Evolutionary conservation across 2,797 vertebrate species (phyloP).

Genomic region (Peromyscus melanophrys): DNA sequence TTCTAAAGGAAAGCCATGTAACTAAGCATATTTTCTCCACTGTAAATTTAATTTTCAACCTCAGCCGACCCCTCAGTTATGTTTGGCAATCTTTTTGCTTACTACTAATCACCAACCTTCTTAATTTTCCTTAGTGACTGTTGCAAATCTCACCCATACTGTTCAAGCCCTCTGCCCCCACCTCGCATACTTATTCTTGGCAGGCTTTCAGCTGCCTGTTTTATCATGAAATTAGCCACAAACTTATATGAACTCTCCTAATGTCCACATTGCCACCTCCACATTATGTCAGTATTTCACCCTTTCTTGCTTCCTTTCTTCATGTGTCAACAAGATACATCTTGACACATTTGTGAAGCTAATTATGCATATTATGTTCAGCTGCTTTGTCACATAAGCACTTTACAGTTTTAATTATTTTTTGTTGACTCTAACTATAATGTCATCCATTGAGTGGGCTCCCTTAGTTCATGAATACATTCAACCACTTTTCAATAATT

Average conservation of each 20-base stretch:
- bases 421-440: background rate
- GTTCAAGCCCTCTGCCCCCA: background rate
- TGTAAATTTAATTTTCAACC: slow-evolving; percentile 71
- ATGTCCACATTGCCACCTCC: background rate
- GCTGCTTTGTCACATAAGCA: background rate
- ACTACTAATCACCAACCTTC: slow-evolving; percentile 55
- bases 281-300: slow-evolving; percentile 13
- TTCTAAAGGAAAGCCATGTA: slow-evolving; percentile 42
- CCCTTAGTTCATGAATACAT: background rate
- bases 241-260: background rate
- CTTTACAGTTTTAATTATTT: slow-evolving; percentile 17
- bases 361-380: slow-evolving; percentile 2
- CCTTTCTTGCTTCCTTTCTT: background rate
- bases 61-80: background rate
- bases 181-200: background rate
- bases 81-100: slow-evolving; percentile 50
- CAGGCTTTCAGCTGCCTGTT: background rate
- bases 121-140: slow-evolving; percentile 21
- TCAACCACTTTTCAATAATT: background rate
- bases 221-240: slow-evolving; percentile 40
- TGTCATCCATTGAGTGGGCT: background rate
- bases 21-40: background rate
- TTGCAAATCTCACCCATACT: slow-evolving; percentile 36
- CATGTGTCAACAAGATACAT: background rate
- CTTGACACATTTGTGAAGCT: background rate